Base-by-base conservation (phyloP, 2,113 vertebrate species). In the Pyrgilauda ruficollis region DNA sequence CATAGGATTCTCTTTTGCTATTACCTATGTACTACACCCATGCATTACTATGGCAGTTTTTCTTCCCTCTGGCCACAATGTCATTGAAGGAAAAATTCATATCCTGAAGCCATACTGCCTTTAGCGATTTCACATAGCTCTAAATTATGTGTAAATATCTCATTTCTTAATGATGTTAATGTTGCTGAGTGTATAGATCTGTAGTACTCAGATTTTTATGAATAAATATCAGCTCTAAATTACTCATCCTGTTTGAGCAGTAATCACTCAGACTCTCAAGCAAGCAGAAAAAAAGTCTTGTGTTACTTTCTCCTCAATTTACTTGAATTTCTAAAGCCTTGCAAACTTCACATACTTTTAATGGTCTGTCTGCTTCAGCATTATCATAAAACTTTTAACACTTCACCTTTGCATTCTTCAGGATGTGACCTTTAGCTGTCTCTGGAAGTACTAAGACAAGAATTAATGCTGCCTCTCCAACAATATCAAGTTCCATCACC, bases 161-260 rank as follows among this genome's bases (percentile, higher is more conserved):
- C 6, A 94, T 89, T 94, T 93, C 53, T 93, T 94, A 88, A 89
- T 76, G 58, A 84, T 76, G 84, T 81, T 84, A 88, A 74, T 56
- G 27, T 66, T 89, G 77, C 26, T 63, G 62, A 88, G 37, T 68
- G n/a, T 43, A 80, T 35, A 52, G 33, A 47, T 87, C 75, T 94
- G 72, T 27, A 64, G 33, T 90, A 66, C 9, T 85, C 12, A 87
- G 43, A 43, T n/a, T 59, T 86, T 50, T 33, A 55, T 59, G 23
- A 6, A 3, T 49, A 67, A 91, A 56, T 76, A 95, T 62, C 39
- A 76, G 4, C 75, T 75, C 39, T 80, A 69, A 90, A 85, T 82
- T 85, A 39, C 82, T 74, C 70, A 50, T 39, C 17, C 28, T 70
- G 5, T 61, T 84, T 50, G 23, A 58, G 13, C 21, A 68, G 43